Base-by-base conservation (phyloP, 2,113 vertebrate species). In the Oxyruncus cristatus region DNA sequence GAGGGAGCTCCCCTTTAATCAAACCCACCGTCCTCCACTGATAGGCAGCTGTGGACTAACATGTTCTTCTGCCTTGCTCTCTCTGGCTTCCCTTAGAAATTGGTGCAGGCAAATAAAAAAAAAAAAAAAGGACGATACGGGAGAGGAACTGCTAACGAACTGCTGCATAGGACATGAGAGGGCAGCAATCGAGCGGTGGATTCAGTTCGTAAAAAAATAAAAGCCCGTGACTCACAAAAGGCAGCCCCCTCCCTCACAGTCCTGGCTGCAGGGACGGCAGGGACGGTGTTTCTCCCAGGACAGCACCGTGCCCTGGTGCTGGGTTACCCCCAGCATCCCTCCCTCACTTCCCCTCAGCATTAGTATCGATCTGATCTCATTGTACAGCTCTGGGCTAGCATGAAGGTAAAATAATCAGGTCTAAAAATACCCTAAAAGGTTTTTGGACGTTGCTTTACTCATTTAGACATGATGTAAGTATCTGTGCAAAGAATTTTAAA, bases 1-100 rank as follows among this genome's bases (percentile, higher is more conserved):
- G 98, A 98, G 98, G 98, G 98, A 97, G 96, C 98, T 97, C 97
- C 98, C 97, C 98, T 98, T 98, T 99, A 98, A 99, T 99, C 98
- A 99, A 98, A 98, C 97, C 95, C 97, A 98, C 95, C 28, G 90
- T 97, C 97, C 97, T 98, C 97, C 89, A 97, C 97, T 97, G 97
- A 98, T 98, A 97, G 97, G 98, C 98, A 98, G 98, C 98, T 97
- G 98, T 96, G 97, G 97, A 97, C 98, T 98, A 98, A 97, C 98
- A 98, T 97, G 98, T 96, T 97, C 97, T 95, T 97, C 92, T 42
- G 16, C 66, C 80, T 92, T 23, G 16, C 82, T 96, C 94, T 85
- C 95, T 90, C 86, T 8, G 42, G 89, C 85, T 93, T 83, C 59
- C 88, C 81, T 95, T 81, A 90, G 94, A 97, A 94, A 95, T 47